Evolutionary conservation across 2,888 invertebrate genomes (phyloP).

Genomic region (Quadroppia sp.): DNA sequence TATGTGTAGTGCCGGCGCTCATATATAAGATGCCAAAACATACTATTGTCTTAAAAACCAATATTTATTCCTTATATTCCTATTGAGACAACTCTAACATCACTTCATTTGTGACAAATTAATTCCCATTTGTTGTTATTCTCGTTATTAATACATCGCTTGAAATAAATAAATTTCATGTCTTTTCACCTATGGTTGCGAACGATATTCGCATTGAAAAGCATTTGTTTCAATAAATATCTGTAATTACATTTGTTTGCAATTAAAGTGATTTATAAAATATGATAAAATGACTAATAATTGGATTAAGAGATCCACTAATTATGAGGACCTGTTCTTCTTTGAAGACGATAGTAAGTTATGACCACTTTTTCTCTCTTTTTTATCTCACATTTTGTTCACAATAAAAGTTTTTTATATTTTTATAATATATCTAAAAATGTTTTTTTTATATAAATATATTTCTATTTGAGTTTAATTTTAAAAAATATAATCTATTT

Average conservation of each 20-base stretch:
- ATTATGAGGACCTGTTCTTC: conserved; percentile 23
- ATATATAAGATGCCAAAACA: background rate
- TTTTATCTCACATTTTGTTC: background rate
- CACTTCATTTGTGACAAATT: background rate
- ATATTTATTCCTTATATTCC: conserved; percentile 6
- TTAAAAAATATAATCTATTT: too few relatives aligned
- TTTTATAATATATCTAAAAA: background rate
- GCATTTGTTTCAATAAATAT: background rate
- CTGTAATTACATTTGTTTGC: conserved; percentile 1
- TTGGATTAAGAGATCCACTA: background rate
- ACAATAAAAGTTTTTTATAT: background rate
- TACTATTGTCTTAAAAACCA: conserved; percentile 2
- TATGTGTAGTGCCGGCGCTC: background rate
- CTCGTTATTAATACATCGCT: background rate
- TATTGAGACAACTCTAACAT: conserved; percentile 11
- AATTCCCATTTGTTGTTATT: background rate
- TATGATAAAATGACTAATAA: conserved; percentile 15
- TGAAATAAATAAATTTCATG: background rate
- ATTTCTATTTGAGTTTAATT: too few relatives aligned
- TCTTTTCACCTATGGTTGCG: background rate
- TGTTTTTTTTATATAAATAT: too few relatives aligned
- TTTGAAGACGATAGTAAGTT: conserved; percentile 31
- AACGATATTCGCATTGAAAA: background rate
- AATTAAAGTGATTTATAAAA: background rate
- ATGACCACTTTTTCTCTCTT: background rate